Percentiles rank a stretch among this genome's conserved stretches.
These are phyloP conservation scores for Sprattus sprattus DNA, from an alignment of 2,113 vertebrate species.

Conservation along the genomic window DNA sequence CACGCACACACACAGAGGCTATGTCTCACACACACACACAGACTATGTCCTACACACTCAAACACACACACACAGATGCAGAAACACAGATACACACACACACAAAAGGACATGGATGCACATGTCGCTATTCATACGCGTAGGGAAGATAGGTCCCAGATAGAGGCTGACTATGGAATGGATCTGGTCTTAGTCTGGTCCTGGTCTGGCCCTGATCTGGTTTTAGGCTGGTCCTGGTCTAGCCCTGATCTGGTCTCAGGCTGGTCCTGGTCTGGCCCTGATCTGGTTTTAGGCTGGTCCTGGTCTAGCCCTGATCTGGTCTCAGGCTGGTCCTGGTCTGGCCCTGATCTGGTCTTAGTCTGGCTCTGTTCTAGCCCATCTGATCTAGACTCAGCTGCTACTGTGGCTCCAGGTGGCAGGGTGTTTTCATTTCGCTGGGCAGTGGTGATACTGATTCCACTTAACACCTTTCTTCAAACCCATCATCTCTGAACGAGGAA, in stretches of 20 bases:
- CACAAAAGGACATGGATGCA: too few relatives aligned
- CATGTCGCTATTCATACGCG: too few relatives aligned
- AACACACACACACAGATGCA: constrained; percentile 21
- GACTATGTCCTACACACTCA: not conserved
- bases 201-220: not conserved
- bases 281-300: too few relatives aligned
- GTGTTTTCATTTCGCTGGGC: not conserved
- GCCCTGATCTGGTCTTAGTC: not conserved
- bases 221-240: not conserved
- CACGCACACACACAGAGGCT: not conserved
- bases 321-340: not conserved
- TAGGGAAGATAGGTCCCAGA: too few relatives aligned
- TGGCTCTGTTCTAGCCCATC: not conserved
- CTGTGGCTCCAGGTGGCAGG: not conserved
- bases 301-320: not conserved
- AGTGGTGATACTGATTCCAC: not conserved
- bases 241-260: not conserved
- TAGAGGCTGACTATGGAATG: too few relatives aligned
- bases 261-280: too few relatives aligned
- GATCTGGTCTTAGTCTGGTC: too few relatives aligned
- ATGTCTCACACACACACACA: not conserved
- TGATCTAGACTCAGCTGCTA: not conserved
- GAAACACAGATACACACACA: constrained; percentile 17
- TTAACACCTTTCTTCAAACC: not conserved
- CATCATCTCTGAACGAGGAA: not conserved